Evolutionary conservation across 2,113 vertebrate species (phyloP).

Genomic region (Illadopsis cleaveri): DNA sequence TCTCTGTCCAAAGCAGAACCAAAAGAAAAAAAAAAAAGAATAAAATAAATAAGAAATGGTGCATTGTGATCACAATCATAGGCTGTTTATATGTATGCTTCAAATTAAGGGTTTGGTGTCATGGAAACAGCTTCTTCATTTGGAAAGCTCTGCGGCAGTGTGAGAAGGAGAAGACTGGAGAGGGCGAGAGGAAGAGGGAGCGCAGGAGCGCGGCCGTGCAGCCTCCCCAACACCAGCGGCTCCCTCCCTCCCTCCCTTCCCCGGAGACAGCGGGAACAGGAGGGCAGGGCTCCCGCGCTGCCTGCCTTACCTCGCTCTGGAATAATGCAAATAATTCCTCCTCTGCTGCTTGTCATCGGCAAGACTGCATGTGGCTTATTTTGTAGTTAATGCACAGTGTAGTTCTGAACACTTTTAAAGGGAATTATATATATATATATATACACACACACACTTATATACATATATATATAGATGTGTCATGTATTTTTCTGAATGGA

Average conservation of each 20-base stretch:
- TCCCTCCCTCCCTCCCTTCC: neutral
- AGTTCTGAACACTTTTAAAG: neutral
- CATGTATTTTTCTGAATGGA: neutral
- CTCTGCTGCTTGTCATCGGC: neutral
- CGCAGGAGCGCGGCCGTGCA: neutral
- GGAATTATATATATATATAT: neutral
- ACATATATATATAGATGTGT: neutral
- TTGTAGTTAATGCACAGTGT: neutral
- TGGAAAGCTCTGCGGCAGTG: slow-evolving; percentile 71
- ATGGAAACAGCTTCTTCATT: slow-evolving; percentile 80
- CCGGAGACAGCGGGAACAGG: neutral
- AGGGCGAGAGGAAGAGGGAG: neutral
- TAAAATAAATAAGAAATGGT: slow-evolving; percentile 60
- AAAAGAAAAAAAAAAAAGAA: neutral
- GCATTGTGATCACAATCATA: slow-evolving; percentile 54
- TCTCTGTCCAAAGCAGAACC: slow-evolving; percentile 5
- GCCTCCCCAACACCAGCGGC: rapidly evolving
- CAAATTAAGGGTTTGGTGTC: slow-evolving; percentile 78
- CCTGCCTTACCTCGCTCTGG: neutral
- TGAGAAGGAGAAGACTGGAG: slow-evolving; percentile 38
- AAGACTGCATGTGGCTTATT: neutral
- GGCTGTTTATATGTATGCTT: slow-evolving; percentile 70
- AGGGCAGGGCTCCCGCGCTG: neutral
- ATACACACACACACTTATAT: neutral
- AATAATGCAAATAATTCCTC: neutral